These are phyloP conservation scores for Hirtodrosophila confusa DNA, from an alignment of 2,888 invertebrate genomes.

Conservation along the genomic window DNA sequence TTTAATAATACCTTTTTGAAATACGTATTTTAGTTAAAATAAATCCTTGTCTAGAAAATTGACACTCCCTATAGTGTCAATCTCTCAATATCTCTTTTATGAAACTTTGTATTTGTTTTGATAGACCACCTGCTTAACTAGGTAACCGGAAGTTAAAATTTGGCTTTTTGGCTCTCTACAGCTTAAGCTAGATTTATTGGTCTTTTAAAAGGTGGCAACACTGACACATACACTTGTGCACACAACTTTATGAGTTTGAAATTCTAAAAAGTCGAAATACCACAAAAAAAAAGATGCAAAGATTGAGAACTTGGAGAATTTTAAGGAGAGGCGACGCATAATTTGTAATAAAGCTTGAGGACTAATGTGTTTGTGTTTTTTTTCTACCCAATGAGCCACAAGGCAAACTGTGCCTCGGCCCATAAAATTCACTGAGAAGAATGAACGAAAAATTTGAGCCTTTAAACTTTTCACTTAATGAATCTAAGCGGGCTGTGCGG, in stretches of 20 bases:
- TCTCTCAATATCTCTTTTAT: too few relatives aligned
- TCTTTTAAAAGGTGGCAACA: background rate
- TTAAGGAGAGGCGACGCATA: constrained; percentile 66
- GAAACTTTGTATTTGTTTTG: too few relatives aligned
- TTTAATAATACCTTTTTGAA: too few relatives aligned
- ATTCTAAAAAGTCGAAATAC: constrained; percentile 36
- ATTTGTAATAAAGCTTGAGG: constrained; percentile 78
- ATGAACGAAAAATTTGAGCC: constrained; percentile 75
- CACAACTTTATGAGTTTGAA: constrained; percentile 58
- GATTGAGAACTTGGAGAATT: constrained; percentile 29
- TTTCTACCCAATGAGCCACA: constrained; percentile 40
- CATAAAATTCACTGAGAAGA: constrained; percentile 66
- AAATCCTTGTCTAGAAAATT: too few relatives aligned
- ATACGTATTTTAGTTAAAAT: too few relatives aligned
- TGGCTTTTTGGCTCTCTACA: too few relatives aligned
- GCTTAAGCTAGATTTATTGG: too few relatives aligned
- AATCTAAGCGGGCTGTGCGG: constrained; percentile 67
- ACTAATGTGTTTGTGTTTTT: constrained; percentile 63
- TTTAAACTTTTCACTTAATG: constrained; percentile 77
- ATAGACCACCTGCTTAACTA: too few relatives aligned
- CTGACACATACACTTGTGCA: constrained; percentile 58
- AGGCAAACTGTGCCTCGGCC: constrained; percentile 30
- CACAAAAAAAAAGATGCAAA: constrained; percentile 12
- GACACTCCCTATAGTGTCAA: too few relatives aligned
- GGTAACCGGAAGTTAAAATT: too few relatives aligned